Evolutionary conservation across 2,888 invertebrate species (phyloP), one percentile per base, ranked within the genome.

Genomic region (Mechanitis mazaeus): DNA sequence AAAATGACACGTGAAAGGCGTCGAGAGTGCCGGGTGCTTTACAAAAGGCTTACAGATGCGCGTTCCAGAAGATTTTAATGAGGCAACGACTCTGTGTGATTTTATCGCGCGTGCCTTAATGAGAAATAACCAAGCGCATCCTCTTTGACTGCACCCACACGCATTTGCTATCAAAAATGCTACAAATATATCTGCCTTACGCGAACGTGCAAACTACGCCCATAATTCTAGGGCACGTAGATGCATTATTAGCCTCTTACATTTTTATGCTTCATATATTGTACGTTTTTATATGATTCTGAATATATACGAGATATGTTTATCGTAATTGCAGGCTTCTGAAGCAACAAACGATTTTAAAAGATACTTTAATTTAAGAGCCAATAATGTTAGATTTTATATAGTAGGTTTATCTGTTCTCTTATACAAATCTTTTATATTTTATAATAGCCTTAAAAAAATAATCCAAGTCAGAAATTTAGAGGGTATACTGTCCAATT

Each of bases 11-110:
- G 84, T 88, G 88, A 88, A 88, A 87, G 85, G 87, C 87, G 85
- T 82, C 78, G 83, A 87, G 87, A 84, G 87, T 78, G 80, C 76
- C 80, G 82, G 84, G 82, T 75, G 83, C 82, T 82, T 79, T 77
- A 89, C 87, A 89, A 89, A 89, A 89, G 89, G 87, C 89, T 89
- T 86, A 87, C 87, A 87, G 87, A 87, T 85, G 86, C 89, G 88
- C 81, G 83, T 82, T 86, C 88, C 90, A 89, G 89, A 90, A 90
- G 87, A 89, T 90, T 90, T 90, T 90, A 90, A 90, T 90, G 90
- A 90, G 89, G 89, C 87, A 87, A 88, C 89, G 85, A 88, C 84
- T 87, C 86, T 87, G 85, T 87, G 86, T 86, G 88, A 89, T 89
- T 90, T 88, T 87, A 88, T 90, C 87, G 87, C 85, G 83, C 86